These are phyloP conservation scores for Falco concolor DNA, from an alignment of 2,797 vertebrate species.

Conservation along the genomic window DNA sequence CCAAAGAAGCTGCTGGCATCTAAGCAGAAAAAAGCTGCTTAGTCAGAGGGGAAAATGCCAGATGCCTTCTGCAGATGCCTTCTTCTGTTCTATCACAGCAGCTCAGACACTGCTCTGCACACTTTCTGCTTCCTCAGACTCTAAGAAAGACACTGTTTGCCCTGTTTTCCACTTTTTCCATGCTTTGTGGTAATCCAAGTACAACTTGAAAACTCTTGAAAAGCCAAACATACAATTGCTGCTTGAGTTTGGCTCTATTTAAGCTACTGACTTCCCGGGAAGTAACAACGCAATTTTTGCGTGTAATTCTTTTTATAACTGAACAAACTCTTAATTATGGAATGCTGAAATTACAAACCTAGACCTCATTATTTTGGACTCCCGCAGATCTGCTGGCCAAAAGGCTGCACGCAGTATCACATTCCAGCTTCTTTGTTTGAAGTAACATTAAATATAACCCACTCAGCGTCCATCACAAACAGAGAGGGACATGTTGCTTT, in stretches of 20 bases:
- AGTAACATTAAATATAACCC: neutral
- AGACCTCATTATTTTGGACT: neutral
- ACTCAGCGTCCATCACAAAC: neutral
- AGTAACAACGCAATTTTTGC: neutral
- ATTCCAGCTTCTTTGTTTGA: conserved; percentile 2
- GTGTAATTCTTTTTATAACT: conserved; percentile 1
- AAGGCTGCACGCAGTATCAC: neutral
- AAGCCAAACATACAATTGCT: neutral
- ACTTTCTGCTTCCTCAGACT: neutral
- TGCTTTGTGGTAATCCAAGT: neutral
- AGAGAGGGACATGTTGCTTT: neutral
- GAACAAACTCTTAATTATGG: neutral
- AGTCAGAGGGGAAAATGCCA: neutral
- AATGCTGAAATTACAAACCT: neutral
- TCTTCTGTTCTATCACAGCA: neutral
- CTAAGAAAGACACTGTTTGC: neutral
- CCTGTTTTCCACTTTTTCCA: neutral
- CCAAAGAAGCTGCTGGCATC: neutral
- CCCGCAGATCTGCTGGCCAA: neutral
- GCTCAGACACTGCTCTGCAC: neutral
- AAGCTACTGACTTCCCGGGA: neutral
- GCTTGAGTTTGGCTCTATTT: neutral
- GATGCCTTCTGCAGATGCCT: neutral
- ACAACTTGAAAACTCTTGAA: neutral
- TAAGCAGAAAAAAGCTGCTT: neutral